Base-by-base conservation (phyloP, 2,113 vertebrate genomes). In the Cryptoleucopteryx plumbea region DNA sequence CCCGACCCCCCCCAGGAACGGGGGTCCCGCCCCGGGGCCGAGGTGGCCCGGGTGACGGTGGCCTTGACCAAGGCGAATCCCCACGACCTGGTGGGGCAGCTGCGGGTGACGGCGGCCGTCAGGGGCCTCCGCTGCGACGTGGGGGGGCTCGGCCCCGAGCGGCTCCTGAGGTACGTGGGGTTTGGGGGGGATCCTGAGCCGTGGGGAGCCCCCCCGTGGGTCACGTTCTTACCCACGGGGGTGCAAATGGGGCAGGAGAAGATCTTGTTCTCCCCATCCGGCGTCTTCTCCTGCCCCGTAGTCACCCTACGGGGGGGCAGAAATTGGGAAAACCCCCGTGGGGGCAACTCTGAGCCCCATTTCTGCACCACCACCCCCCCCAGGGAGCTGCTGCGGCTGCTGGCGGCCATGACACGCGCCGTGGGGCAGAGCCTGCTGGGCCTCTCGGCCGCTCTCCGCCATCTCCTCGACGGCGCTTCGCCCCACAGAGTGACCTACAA, bases 191-290 rank as follows among this genome's bases (percentile, higher is more conserved):
- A n/a, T 20, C 34, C 29, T 32, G 40, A 29, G 42, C 40, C 29
- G 2, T 1, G 7, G 29, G 8, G 11, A 40, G 26, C 26, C 61
- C 61, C 15, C 14, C 4, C 2, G 16, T 10, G 7, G 58, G 9
- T 13, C 20, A n/a, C 6, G 6, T 6, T 31, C 43, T 18, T 15
- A 27, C 38, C 62, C 38, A 20, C 3, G 4, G 26, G 13, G 62
- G 4, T 40, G 26, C 36, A 27, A 5, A 10, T 27, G 25, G 36
- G 25, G 36, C 61, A 40, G 16, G 55, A 20, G 11, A 34, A 22
- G 56, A 34, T 58, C 34, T 10, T 23, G 56, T 9, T 11, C 18
- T 19, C 3, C 31, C 19, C 6, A 5, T 6, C 20, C 7, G 20
- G 32, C 8, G 21, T 34, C 14, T 23, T 26, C 23, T 38, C 58